Base-by-base conservation (phyloP, 2,113 vertebrate genomes). In the Eleginops maclovinus region DNA sequence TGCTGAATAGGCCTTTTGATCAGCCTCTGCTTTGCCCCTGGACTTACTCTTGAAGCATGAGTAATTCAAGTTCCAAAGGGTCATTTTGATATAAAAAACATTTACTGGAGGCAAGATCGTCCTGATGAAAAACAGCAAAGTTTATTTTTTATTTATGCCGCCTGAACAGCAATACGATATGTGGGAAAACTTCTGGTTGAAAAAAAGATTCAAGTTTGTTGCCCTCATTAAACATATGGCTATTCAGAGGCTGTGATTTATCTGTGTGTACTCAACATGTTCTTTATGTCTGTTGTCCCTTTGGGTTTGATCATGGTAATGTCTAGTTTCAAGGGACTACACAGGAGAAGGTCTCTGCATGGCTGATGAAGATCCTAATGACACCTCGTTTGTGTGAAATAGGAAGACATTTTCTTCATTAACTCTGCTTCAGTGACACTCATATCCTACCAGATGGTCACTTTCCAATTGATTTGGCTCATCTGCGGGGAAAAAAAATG, bases 381-480 rank as follows among this genome's bases (percentile, higher is more conserved):
- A 70, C 86, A 85, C 71, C 82, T 73, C 79, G 83, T 93, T 92
- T 91, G 81, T 91, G 66, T 86, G 87, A 89, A 93, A 89, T 83
- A 87, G 75, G 87, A 92, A 90, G 87, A 89, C 91, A 89, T 94
- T 94, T 93, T 95, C 87, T 93, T 94, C 93, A 94, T 96, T 95
- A 91, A 91, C 94, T 94, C 93, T 94, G 92, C 94, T 93, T 90
- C 89, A 93, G 82, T 94, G 91, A 81, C 93, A 91, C 83, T 92
- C 89, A 87, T 86, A 92, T 89, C 91, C 86, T 91, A 94, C 92
- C 95, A 97, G 96, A 96, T 96, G 95, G 96, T 96, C 94, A 96
- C 95, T 97, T 96, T 96, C 94, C 93, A 95, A 96, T 93, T 96
- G 93, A 94, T 96, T 96, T 96, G 93, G 93, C 94, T 95, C 94